Evolutionary conservation across 2,113 vertebrate species (phyloP).

Genomic region (Centrocercus urophasianus): DNA sequence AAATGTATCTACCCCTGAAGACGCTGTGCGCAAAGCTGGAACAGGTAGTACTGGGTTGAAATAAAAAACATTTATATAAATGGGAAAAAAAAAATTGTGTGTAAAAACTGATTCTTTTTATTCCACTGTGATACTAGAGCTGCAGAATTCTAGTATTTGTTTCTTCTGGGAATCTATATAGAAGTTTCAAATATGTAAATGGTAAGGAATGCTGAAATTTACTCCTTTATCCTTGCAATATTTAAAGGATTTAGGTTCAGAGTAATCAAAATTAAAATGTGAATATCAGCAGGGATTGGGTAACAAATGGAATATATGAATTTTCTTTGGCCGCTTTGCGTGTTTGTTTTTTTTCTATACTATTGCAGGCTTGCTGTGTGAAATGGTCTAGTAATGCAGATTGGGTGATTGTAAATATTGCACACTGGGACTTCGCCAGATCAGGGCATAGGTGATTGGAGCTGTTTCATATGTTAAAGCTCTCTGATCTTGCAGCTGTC

Average conservation of each 20-base stretch:
- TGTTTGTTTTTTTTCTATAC: neutral
- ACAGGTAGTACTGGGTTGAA: conserved; percentile 62
- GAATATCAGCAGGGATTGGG: neutral
- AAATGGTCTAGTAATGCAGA: neutral
- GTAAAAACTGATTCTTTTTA: neutral
- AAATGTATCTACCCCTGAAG: conserved; percentile 37
- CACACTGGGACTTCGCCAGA: neutral
- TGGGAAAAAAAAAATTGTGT: neutral
- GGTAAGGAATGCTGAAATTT: neutral
- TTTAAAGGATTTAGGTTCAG: neutral
- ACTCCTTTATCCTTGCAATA: neutral
- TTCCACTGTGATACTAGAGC: accelerated
- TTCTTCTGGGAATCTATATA: neutral
- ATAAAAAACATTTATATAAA: neutral
- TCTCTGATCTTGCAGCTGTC: neutral
- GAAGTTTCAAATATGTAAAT: neutral
- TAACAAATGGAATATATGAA: neutral
- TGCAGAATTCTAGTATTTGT: neutral
- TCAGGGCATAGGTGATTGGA: neutral
- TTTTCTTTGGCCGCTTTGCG: neutral
- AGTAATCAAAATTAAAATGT: neutral
- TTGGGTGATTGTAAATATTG: neutral
- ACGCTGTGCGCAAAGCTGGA: conserved; percentile 24
- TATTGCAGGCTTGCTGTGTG: neutral
- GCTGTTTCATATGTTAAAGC: neutral